Evolutionary conservation across 1,140 invertebrate genomes (phyloP), one percentile per base, ranked within the genome.

Genomic region (Lepidurus packardi): DNA sequence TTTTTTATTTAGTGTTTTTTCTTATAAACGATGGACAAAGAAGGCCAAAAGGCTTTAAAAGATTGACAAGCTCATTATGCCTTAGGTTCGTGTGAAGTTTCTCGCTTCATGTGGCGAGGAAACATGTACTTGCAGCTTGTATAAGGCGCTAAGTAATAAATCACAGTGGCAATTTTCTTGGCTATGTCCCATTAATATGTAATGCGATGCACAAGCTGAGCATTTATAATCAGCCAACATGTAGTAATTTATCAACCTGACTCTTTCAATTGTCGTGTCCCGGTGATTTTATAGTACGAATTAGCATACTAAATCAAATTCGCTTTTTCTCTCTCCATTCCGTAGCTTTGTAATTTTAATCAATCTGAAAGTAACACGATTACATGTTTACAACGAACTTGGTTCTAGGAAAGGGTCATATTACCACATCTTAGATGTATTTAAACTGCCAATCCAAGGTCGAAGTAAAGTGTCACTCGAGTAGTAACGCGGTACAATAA

Each of bases 171-270:
- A 65, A 65, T 65, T 65, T 65, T 65, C 53, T 65, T 65, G 9
- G 16, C 21, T 21, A 21, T 65, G 53, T 65, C 53, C 53, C 21
- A 65, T 65, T 65, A 65, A 13, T 65, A 65, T 65, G 53, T 65
- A 65, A 65, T 65, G 53, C 53, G 21, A 65, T 65, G 53, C 53
- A 65, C 53, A 65, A 65, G 53, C 21, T 65, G 53, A 65, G 53
- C 53, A 65, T 65, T 21, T 65, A 65, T 65, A 65, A 65, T 65
- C 53, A 65, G 21, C 53, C n/a, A 65, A 65, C 16, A 9, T 21
- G 21, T n/a, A 65, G 53, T 21, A 65, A 21, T 65, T 65, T 65
- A 65, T 21, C 53, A n/a, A 21, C 53, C 53, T n/a, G 21, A 21
- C 53, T 65, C 4, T 65, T 65, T 65, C 53, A 65, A 65, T 65